Evolutionary conservation across 1,140 invertebrate genomes (phyloP), one percentile per base, ranked within the genome.

Genomic region (Zaprionus nigranus): DNA sequence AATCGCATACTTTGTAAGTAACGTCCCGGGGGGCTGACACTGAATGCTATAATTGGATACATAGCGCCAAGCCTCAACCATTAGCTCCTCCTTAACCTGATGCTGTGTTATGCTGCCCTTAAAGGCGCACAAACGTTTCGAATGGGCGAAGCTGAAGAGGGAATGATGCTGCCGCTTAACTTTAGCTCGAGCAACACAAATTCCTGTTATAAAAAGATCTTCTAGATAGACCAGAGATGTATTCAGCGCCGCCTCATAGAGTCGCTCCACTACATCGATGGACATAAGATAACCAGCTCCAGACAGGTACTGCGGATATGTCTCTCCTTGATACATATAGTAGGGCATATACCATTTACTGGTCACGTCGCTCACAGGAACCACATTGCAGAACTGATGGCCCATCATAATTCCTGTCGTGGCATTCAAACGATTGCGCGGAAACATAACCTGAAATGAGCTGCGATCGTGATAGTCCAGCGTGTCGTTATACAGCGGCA

Each of bases 281-380:
- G 96, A 96, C 93, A 98, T 95, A 1, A 96, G 94, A 93, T 98
- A 98, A 1, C 96, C 96, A 13, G 97, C 97, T 15, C 97, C 97
- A 0, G 97, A 97, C 60, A 98, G 92, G 93, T 98, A 98, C 71
- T 95, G 95, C 5, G 97, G 97, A 94, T 98, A 98, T 17, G 94
- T 94, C 69, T 94, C 93, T 1, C 94, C 95, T 2, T 94, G 92
- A 90, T 95, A 98, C 95, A 98, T 96, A 87, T 97, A 97, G 12
- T 95, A 95, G 6, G 97, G 97, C 62, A 95, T 95, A 92, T 96
- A 97, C 97, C 96, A 97, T 92, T 98, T 98, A 83, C 95, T 97
- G 69, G 93, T 94, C 1, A 94, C 93, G 90, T 97, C 95, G 56
- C 94, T 94, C 24, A 97, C 95, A 11, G 96, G 96, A 68, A 93